Percentiles rank a stretch among this genome's conserved stretches.
These are phyloP conservation scores for Sebastes variabilis DNA, from an alignment of 2,797 vertebrate species.

Conservation along the genomic window DNA sequence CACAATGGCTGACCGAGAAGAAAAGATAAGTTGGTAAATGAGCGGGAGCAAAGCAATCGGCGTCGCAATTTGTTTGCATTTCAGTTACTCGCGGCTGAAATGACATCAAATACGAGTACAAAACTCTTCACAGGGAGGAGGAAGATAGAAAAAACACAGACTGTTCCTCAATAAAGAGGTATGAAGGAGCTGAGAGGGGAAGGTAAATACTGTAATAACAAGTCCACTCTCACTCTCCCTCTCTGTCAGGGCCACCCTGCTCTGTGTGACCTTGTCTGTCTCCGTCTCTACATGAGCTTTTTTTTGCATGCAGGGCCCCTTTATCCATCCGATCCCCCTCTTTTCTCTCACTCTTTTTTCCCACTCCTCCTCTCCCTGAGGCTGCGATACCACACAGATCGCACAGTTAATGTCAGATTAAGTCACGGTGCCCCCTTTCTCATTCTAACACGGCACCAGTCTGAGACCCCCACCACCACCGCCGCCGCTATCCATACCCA, in stretches of 20 bases:
- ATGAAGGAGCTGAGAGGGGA: conserved; percentile 23
- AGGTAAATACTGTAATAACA: conserved; percentile 69
- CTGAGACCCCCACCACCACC: conserved; percentile 56
- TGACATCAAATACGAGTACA: not conserved
- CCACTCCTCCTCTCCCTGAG: conserved; percentile 69
- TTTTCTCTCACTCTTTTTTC: conserved; percentile 53
- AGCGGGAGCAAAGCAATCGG: not conserved
- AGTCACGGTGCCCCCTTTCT: conserved; percentile 78
- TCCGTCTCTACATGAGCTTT: conserved; percentile 74
- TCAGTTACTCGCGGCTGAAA: not conserved
- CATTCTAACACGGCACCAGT: conserved; percentile 74
- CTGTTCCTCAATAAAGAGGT: conserved; percentile 16
- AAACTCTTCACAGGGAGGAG: conserved; percentile 1
- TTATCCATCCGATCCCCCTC: conserved; percentile 74
- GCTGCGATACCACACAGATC: conserved; percentile 84
- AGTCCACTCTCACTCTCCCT: conserved; percentile 48
- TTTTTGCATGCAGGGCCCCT: conserved; percentile 74
- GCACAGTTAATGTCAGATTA: conserved; percentile 82
- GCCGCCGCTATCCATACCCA: conserved; percentile 7
- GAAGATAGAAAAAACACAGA: conserved; percentile 3
- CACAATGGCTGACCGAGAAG: conserved; percentile 53
- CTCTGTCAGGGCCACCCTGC: conserved; percentile 80
- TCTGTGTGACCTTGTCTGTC: conserved; percentile 84
- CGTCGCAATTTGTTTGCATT: conserved; percentile 6
- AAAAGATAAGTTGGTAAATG: conserved; percentile 31